Base-by-base conservation (phyloP, 2,888 invertebrate genomes). In the Salticus scenicus region DNA sequence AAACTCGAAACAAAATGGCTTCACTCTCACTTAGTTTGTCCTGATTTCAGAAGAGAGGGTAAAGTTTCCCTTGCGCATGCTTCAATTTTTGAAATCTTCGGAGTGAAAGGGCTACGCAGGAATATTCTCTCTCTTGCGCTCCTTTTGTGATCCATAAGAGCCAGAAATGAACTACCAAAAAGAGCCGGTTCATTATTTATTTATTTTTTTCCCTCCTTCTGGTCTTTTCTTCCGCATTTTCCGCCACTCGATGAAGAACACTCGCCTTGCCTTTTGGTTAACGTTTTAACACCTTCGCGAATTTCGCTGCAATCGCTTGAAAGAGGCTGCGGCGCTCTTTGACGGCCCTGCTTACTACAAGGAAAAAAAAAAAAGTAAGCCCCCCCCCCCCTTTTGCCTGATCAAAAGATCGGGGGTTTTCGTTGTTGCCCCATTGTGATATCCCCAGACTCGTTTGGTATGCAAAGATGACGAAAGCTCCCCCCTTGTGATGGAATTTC, bases 321-420 rank as follows among this genome's bases (percentile, higher is more conserved):
- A 81, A 81, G 80, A 30, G n/a, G 27, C 81, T 75, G 81, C 75
- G 75, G 74, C 42, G 31, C 64, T 73, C 42, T 74, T 81, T 74
- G 81, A 81, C 27, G 24, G 37, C 20, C 14, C 70, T 42, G 28
- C 69, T 69, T 20, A 37, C 1, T 20, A 20, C 69, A 37, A 69
- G 24, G 37, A 14, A 7, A 4, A 20, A 51, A 20, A 7, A 5
- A 20, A 17, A 7, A 20, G 7, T 17, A 51, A 51, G 24, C 14
- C n/a, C 24, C 51, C 7, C 14, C 14, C 12, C 14, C 20, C 17
- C 41, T 27, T 10, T 33, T 14, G 57, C 33, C 28, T 8, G 20
- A 37, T 24, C 51, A 33, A 31, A 47, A 70, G 37, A 63, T 57
- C 47, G 78, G 71, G 78, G 30, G 64, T 33, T 30, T 42, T 30